Conservation (phyloP, 1,140 invertebrate species). For the Papilio glaucus region DNA sequence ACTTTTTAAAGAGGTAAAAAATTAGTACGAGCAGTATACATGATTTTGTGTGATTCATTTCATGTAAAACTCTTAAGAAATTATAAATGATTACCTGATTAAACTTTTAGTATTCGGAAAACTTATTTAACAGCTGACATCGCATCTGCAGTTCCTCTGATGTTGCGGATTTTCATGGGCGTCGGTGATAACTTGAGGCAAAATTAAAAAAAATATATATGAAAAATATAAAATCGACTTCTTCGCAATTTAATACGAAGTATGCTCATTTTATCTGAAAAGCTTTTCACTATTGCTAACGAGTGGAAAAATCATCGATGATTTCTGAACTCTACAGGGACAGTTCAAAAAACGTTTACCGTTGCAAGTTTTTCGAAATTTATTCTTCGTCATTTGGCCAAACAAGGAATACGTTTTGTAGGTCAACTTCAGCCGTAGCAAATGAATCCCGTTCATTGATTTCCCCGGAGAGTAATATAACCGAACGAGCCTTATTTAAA, state of each 20-base stretch:
- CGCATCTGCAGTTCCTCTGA: too few relatives aligned
- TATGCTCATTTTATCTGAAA: neutral
- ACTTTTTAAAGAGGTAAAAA: too few relatives aligned
- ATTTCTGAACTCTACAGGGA: neutral
- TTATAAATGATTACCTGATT: too few relatives aligned
- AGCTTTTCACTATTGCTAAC: neutral
- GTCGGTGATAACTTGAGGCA: too few relatives aligned
- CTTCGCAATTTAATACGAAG: neutral
- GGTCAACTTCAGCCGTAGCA: constrained; percentile 30
- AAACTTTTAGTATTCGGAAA: too few relatives aligned
- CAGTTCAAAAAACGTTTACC: neutral
- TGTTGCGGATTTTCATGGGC: too few relatives aligned
- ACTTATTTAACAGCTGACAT: too few relatives aligned
- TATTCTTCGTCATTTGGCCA: constrained; percentile 21
- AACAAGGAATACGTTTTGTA: constrained; percentile 33
- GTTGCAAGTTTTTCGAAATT: constrained; percentile 17
- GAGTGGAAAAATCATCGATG: neutral
- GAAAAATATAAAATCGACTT: too few relatives aligned
- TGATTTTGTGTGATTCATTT: too few relatives aligned
- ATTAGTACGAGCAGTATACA: too few relatives aligned
- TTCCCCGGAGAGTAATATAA: constrained; percentile 34
- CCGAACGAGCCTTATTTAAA: constrained; percentile 36
- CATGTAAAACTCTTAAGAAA: too few relatives aligned
- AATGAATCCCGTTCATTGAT: constrained; percentile 37
- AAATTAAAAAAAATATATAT: too few relatives aligned